These are phyloP conservation scores for Lacerta viridis DNA, from an alignment of 2,797 vertebrate species.

Conservation along the genomic window DNA sequence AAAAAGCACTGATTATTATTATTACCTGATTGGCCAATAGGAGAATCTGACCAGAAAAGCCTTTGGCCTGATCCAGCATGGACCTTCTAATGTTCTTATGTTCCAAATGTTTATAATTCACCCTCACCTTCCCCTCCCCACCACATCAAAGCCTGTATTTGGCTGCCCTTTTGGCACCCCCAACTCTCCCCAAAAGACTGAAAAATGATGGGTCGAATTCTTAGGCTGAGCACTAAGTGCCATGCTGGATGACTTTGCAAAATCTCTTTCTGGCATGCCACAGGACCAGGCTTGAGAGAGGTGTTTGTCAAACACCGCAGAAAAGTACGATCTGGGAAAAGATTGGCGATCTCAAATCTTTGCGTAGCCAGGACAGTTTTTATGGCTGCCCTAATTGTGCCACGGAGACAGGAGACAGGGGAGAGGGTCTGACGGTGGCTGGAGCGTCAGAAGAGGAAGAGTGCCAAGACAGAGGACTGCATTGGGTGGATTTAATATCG, in stretches of 20 bases:
- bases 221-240: neutral
- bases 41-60: too few relatives aligned
- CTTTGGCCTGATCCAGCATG: too few relatives aligned
- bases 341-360: neutral
- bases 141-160: neutral
- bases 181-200: neutral
- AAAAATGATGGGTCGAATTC: neutral
- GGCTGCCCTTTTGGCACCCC: neutral
- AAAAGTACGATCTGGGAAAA: neutral
- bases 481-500: slow-evolving; percentile 73
- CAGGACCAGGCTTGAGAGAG: neutral
- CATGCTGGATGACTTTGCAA: too few relatives aligned
- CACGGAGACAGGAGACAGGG: neutral
- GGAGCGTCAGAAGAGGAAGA: slow-evolving; percentile 20
- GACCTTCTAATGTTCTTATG: too few relatives aligned
- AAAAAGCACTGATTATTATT: too few relatives aligned
- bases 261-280: neutral
- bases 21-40: too few relatives aligned
- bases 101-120: too few relatives aligned
- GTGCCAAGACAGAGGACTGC: slow-evolving; percentile 53
- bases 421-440: fast-evolving
- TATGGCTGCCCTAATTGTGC: fast-evolving
- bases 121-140: neutral
- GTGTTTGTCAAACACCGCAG: neutral
- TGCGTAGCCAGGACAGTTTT: fast-evolving